Evolutionary conservation across 2,797 vertebrate genomes (phyloP).

Genomic region (Enteromius mattozi): DNA sequence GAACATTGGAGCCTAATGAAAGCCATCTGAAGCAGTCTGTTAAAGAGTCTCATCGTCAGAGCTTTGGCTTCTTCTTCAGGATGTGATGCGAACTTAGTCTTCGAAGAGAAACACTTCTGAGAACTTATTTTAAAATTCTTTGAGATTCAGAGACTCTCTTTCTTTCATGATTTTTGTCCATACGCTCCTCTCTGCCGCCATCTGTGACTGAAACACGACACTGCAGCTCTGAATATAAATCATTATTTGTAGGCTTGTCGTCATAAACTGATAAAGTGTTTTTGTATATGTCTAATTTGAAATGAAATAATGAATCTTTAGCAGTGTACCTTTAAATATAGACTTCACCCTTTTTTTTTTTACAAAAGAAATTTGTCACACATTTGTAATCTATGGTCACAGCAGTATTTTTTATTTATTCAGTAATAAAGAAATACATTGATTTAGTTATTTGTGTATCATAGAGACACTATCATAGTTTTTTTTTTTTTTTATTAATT

Average conservation of each 20-base stretch:
- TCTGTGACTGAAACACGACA: neutral
- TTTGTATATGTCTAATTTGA: neutral
- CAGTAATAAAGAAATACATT: no score
- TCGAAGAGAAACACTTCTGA: neutral
- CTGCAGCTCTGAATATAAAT: neutral
- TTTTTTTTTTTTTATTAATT: neutral
- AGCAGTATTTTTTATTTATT: neutral
- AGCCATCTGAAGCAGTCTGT: conserved; percentile 45
- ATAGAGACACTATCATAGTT: neutral
- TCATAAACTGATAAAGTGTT: neutral
- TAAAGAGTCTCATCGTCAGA: neutral
- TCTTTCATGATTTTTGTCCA: neutral
- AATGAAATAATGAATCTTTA: no score
- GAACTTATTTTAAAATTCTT: neutral
- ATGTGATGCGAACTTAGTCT: neutral
- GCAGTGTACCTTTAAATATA: neutral
- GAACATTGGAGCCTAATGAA: conserved; percentile 62
- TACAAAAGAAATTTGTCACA: neutral
- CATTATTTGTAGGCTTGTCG: neutral
- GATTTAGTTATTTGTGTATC: no score
- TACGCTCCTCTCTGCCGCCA: neutral
- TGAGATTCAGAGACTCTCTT: neutral
- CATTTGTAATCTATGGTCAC: neutral
- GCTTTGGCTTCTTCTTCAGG: neutral
- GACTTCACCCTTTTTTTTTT: neutral